These are phyloP conservation scores for Podiceps cristatus DNA, from an alignment of 2,113 vertebrate species.

Conservation along the genomic window DNA sequence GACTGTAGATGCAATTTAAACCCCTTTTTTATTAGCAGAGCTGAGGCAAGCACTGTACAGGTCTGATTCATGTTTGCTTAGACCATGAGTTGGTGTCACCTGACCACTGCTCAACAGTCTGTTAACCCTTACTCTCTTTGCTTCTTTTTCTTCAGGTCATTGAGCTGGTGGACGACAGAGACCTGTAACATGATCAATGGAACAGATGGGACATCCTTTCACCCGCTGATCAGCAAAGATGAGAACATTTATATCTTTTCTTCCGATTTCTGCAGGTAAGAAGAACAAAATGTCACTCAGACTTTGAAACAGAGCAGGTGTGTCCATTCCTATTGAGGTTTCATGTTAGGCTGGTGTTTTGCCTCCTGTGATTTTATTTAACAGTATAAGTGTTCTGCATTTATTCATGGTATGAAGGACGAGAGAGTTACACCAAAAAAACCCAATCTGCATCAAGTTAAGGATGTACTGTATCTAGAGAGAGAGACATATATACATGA, in stretches of 20 bases:
- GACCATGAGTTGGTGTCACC: neutral
- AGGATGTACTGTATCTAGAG: neutral
- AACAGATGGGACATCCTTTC: conserved; percentile 92
- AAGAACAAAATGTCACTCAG: neutral
- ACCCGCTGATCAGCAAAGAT: conserved; percentile 85
- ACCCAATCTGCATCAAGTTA: neutral
- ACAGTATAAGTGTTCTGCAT: neutral
- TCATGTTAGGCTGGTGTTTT: neutral
- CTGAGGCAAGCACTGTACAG: neutral
- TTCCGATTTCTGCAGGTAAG: conserved; percentile 95
- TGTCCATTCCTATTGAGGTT: neutral
- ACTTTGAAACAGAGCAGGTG: neutral
- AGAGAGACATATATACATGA: neutral
- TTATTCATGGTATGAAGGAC: neutral
- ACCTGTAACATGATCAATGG: conserved; percentile 96
- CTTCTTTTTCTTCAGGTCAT: conserved; percentile 68
- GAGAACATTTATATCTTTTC: conserved; percentile 91
- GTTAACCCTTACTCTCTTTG: neutral
- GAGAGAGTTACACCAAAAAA: neutral
- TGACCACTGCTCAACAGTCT: neutral
- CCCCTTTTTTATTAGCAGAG: neutral
- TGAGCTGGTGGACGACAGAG: conserved; percentile 90
- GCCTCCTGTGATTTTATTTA: neutral
- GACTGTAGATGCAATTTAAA: neutral
- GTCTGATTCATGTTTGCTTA: neutral